Base-by-base conservation (phyloP, 2,797 vertebrate genomes). In the Monodelphis domestica region DNA sequence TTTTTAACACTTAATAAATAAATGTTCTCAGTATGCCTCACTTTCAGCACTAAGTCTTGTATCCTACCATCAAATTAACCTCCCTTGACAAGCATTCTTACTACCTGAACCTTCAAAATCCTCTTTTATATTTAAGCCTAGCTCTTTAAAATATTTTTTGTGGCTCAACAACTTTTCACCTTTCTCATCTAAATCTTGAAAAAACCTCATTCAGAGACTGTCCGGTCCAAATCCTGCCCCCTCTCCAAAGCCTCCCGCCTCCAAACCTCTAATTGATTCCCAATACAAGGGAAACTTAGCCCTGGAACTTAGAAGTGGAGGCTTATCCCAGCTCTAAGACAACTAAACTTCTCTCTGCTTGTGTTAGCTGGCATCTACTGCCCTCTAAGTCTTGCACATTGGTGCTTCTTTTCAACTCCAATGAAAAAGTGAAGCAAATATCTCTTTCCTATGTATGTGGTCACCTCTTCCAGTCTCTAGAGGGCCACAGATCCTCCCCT, bases 1-100 rank as follows among this genome's bases (percentile, higher is more conserved):
- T 87, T 95, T 96, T 92, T 95, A 92, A 93, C 88, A 50, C 9
- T 84, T 84, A 84, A 84, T 84, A 84, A 84, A 84, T 84, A 84
- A 84, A 84, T 45, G 17, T 84, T 84, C 38, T 2, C 26, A 45
- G n/a, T 50, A 84, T 84, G 10, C 38, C 38, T 84, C 9, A 50
- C 3, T 50, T 9, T 50, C 38, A 84, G 7, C 38, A 84, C 11
- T 24, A 78, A 84, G 38, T 50, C 24, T 38, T 84, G 24, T 45
- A 84, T 84, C 1, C 70, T 84, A 10, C 7, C 24, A 50, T 84
- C 63, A 78, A 78, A 78, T 78, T 45, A 45, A 78, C 45, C 70
- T 84, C 70, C 9, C 12, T 78, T 84, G 21, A 84, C 21, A 84
- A 84, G 70, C 70, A 78, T 38, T 70, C 63, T 70, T 70, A 70